A percentile compares a stretch with the other conserved stretches of the same genome.
These are phyloP conservation scores for Galeopsomyia nigrocyanea DNA, from an alignment of 2,888 invertebrate species.

Conservation along the genomic window DNA sequence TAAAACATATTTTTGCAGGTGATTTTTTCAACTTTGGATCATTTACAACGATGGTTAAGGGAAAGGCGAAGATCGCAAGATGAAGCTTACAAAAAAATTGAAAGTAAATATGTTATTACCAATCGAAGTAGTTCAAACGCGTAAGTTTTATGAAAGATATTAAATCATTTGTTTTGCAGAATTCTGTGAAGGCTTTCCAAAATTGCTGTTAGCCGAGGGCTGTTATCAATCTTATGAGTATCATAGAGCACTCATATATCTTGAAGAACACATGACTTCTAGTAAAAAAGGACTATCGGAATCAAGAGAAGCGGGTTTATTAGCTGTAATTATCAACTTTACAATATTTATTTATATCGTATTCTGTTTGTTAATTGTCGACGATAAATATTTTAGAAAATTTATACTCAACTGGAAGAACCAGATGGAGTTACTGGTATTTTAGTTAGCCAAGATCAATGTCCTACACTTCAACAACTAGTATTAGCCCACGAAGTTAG, in stretches of 20 bases:
- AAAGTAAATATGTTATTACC: constrained; percentile 50
- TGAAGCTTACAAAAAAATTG: constrained; percentile 54
- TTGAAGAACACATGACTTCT: constrained; percentile 78
- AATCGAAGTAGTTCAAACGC: not conserved
- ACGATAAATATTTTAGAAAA: constrained; percentile 71
- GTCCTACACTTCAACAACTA: constrained; percentile 84
- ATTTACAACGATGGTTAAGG: constrained; percentile 81
- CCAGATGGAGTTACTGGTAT: constrained; percentile 90
- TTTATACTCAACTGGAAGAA: constrained; percentile 90
- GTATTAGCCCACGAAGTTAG: constrained; percentile 88
- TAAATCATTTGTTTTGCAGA: constrained; percentile 49
- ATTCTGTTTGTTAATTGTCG: not conserved
- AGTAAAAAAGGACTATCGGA: constrained; percentile 63
- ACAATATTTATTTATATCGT: not conserved
- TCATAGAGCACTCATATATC: constrained; percentile 81
- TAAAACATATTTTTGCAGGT: constrained; percentile 50
- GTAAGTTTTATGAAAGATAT: not conserved
- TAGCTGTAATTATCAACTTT: constrained; percentile 57
- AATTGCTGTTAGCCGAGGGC: constrained; percentile 78
- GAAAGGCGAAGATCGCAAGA: constrained; percentile 58
- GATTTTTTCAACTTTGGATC: constrained; percentile 81
- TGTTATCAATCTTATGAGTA: constrained; percentile 83
- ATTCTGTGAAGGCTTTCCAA: constrained; percentile 72
- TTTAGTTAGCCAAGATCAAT: constrained; percentile 79
- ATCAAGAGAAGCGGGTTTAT: constrained; percentile 59